phyloP scores from a whole-genome alignment of 2,113 vertebrate species.

The Alectura lathami region DNA sequence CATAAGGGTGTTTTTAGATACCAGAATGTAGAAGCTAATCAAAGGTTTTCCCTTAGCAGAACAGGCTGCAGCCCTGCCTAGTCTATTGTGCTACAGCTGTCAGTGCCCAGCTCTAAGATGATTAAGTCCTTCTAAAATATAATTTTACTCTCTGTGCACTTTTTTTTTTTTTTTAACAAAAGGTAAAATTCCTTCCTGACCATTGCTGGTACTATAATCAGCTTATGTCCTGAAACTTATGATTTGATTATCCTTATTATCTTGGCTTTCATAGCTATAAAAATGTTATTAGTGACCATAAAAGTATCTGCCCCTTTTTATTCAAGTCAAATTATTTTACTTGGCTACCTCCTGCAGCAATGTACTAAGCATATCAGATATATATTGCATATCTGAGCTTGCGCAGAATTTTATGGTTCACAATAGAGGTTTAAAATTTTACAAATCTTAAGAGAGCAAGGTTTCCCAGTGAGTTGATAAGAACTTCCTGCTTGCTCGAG shows the following conservation, averaged over 20 bases:
- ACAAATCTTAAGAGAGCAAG: slow-evolving; percentile 28
- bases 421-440: slow-evolving; percentile 44
- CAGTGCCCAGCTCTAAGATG: neutral
- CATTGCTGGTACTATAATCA: slow-evolving; percentile 4
- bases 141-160: neutral
- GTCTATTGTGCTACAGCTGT: neutral
- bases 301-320: slow-evolving; percentile 60
- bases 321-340: slow-evolving; percentile 36
- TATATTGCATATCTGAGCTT: slow-evolving; percentile 6
- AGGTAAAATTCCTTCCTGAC: slow-evolving; percentile 35
- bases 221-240: slow-evolving; percentile 23
- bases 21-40: neutral
- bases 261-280: slow-evolving; percentile 51
- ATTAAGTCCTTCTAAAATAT: slow-evolving; percentile 11
- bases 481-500: neutral
- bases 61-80: neutral
- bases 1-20: neutral
- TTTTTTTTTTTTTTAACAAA: neutral
- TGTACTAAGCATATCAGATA: slow-evolving; percentile 17
- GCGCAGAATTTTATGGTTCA: slow-evolving; percentile 26
- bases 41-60: neutral
- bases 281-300: slow-evolving; percentile 64
- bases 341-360: slow-evolving; percentile 13
- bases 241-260: slow-evolving; percentile 59
- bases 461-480: neutral